Evolutionary conservation across 1,140 invertebrate species (phyloP).

Genomic region (Caerostris darwini): DNA sequence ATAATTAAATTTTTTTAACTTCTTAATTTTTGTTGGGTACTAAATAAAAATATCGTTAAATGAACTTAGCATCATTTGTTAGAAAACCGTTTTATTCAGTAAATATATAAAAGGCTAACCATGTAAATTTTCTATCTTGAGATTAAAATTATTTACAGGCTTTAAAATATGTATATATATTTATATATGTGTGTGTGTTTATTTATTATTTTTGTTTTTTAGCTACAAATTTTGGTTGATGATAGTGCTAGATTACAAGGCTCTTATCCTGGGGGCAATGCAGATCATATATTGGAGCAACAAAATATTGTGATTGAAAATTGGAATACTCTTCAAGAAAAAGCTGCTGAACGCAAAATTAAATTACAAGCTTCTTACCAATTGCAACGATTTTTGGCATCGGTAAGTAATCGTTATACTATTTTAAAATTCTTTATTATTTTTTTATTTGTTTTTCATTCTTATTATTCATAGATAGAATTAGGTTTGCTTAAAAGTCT

Average conservation of each 20-base stretch:
- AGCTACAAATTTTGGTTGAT: constrained; percentile 90
- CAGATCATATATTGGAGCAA: constrained; percentile 92
- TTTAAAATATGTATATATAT: background rate
- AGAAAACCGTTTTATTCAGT: too few relatives aligned
- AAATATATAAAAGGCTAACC: too few relatives aligned
- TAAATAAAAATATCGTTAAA: too few relatives aligned
- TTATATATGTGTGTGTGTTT: background rate
- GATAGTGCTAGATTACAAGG: constrained; percentile 93
- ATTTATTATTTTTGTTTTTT: background rate
- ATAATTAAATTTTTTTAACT: too few relatives aligned
- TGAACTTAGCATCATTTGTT: too few relatives aligned
- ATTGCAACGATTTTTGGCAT: constrained; percentile 92
- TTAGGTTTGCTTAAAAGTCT: too few relatives aligned
- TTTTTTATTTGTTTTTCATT: background rate
- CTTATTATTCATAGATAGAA: constrained; percentile 79
- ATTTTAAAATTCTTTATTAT: background rate
- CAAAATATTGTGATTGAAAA: constrained; percentile 91
- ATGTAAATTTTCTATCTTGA: too few relatives aligned
- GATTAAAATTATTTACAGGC: too few relatives aligned
- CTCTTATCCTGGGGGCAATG: constrained; percentile 96
- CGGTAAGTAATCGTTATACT: constrained; percentile 82
- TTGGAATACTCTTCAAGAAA: constrained; percentile 93
- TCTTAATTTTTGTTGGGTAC: too few relatives aligned
- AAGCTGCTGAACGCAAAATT: constrained; percentile 89
- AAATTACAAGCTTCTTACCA: constrained; percentile 93